These are phyloP conservation scores for Turritopsis dohrnii DNA, from an alignment of 30 jellyfish, hydroid and myxozoan species.

Conservation along the genomic window DNA sequence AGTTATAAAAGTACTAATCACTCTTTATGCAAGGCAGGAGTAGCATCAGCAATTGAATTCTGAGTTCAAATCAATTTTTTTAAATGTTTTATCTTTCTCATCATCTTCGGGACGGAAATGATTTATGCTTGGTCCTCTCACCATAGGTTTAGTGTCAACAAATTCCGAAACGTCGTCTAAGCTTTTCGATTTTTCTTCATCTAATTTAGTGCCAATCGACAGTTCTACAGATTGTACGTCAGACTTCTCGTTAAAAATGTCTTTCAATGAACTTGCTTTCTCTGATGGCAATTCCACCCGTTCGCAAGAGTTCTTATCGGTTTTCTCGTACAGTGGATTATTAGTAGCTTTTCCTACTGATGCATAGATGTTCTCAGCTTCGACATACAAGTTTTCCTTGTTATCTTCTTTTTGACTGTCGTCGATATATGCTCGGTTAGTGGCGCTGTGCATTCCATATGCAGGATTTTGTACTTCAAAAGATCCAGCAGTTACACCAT, in stretches of 20 bases:
- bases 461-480: slow-evolving; percentile 23
- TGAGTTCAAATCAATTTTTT: slow-evolving; percentile 1
- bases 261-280: not conserved
- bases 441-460: slow-evolving; percentile 4
- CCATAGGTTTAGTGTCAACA: not conserved
- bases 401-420: not conserved
- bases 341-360: slow-evolving; percentile 17
- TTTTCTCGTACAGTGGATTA: not conserved
- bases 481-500: not conserved
- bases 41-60: not conserved
- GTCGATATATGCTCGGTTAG: not conserved
- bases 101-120: slow-evolving; percentile 15
- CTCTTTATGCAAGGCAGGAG: not conserved
- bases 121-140: slow-evolving; percentile 14
- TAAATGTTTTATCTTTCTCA: slow-evolving; percentile 3
- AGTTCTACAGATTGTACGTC: not conserved
- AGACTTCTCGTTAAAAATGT: not conserved
- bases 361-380: slow-evolving; percentile 2
- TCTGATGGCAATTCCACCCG: slow-evolving; percentile 6
- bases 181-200: not conserved
- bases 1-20: too few relatives aligned
- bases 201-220: not conserved
- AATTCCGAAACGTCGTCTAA: not conserved
- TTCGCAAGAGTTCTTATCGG: not conserved
- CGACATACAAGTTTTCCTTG: not conserved